phyloP scores from a whole-genome alignment of 1,140 invertebrate genomes.

The Paralvinella palmiformis region DNA sequence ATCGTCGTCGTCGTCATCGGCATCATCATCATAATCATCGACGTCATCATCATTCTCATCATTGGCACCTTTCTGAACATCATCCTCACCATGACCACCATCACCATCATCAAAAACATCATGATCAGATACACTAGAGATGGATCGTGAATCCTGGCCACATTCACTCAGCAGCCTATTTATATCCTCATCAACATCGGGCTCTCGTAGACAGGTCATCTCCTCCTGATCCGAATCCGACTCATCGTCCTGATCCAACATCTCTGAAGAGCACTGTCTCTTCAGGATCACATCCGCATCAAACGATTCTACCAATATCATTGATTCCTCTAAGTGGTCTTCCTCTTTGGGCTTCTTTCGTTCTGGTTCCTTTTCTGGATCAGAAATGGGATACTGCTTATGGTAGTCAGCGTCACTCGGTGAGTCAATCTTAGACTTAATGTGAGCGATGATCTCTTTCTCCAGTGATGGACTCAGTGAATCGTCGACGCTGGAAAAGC shows the following conservation, averaged over 20 bases:
- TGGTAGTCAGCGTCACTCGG: no score
- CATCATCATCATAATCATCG: constrained; percentile 5
- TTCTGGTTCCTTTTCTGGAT: background rate
- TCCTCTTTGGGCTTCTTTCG: background rate
- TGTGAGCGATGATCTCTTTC: constrained; percentile 36
- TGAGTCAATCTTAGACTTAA: constrained; percentile 16
- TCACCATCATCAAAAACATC: constrained; percentile 10
- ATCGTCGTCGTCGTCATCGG: background rate
- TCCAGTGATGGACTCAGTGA: constrained; percentile 47
- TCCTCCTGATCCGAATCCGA: background rate
- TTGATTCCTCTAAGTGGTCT: background rate
- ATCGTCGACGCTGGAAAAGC: constrained; percentile 52
- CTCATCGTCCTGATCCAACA: background rate
- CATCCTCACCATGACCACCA: background rate
- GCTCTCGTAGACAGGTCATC: no score
- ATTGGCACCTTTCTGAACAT: constrained; percentile 12
- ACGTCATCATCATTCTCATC: constrained; percentile 8
- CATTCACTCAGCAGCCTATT: no score
- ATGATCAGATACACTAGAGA: no score
- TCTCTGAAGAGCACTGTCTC: background rate
- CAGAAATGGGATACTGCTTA: background rate
- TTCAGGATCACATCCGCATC: no score
- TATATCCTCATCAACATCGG: no score
- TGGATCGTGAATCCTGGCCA: no score
- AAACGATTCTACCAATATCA: no score